Evolutionary conservation across 2,113 vertebrate species (phyloP).

Genomic region (Excalfactoria chinensis): DNA sequence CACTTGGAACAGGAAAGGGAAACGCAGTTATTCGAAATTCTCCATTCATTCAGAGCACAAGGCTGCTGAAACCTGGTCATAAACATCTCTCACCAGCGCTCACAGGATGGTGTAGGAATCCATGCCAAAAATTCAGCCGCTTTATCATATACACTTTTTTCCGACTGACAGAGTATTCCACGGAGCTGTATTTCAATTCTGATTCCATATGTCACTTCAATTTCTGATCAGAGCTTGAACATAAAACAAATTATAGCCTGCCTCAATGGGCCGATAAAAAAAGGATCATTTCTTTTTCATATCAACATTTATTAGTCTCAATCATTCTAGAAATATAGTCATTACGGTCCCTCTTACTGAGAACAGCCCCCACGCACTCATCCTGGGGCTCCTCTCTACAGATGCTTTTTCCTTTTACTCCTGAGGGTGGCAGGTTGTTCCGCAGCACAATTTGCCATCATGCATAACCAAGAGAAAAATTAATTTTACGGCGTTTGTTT

Average conservation of each 20-base stretch:
- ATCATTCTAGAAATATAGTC: slow-evolving; percentile 50
- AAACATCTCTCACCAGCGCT: slow-evolving; percentile 57
- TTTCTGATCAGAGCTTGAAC: slow-evolving; percentile 64
- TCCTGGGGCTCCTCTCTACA: background rate
- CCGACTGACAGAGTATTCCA: slow-evolving; percentile 65
- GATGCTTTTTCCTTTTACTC: background rate
- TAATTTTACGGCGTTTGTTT: background rate
- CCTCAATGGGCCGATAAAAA: slow-evolving; percentile 56
- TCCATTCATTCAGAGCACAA: slow-evolving; percentile 14
- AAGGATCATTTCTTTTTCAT: slow-evolving; percentile 53
- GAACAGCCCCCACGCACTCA: background rate
- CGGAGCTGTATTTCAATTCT: slow-evolving; percentile 60
- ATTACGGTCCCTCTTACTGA: slow-evolving; percentile 17
- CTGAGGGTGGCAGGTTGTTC: background rate
- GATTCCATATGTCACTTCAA: slow-evolving; percentile 69
- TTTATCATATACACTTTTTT: slow-evolving; percentile 45
- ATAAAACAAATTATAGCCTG: slow-evolving; percentile 54
- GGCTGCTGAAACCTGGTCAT: slow-evolving; percentile 20
- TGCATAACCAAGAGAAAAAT: slow-evolving; percentile 22
- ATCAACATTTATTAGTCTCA: slow-evolving; percentile 64
- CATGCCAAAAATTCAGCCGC: slow-evolving; percentile 60
- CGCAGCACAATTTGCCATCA: slow-evolving; percentile 15
- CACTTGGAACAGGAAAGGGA: slow-evolving; percentile 11
- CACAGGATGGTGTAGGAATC: slow-evolving; percentile 63
- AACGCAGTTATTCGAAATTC: slow-evolving; percentile 18